phyloP scores from a whole-genome alignment of 2,888 invertebrate genomes.

The Sussaba pulchella region DNA sequence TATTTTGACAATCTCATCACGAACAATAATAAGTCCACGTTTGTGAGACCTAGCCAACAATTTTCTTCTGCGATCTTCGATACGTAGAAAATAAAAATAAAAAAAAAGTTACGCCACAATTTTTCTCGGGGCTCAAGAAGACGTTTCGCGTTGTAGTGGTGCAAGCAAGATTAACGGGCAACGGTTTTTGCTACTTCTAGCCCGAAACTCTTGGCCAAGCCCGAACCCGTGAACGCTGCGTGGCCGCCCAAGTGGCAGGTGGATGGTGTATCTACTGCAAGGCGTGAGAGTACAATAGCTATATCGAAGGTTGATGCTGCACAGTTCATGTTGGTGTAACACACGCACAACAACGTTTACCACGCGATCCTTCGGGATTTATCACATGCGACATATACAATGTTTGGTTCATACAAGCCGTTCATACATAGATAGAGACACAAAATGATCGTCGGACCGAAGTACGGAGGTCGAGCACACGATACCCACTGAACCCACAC shows the following conservation, averaged over 20 bases:
- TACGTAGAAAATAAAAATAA: neutral
- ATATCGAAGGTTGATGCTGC: constrained; percentile 10
- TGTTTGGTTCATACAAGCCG: constrained; percentile 45
- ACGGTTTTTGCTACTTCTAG: neutral
- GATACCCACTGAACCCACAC: constrained; percentile 20
- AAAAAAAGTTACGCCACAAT: neutral
- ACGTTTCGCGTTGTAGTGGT: neutral
- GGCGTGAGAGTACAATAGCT: constrained; percentile 28
- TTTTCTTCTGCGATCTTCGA: neutral
- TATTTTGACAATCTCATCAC: too few relatives aligned
- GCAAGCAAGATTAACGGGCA: constrained; percentile 23
- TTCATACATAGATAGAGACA: constrained; percentile 4
- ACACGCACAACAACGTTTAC: constrained; percentile 48
- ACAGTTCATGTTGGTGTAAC: constrained; percentile 4
- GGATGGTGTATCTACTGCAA: constrained; percentile 35
- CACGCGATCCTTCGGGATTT: constrained; percentile 53
- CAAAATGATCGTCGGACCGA: constrained; percentile 11
- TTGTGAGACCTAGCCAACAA: neutral
- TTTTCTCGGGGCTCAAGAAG: neutral
- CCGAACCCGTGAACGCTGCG: constrained; percentile 9
- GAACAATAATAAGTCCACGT: too few relatives aligned
- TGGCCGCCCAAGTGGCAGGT: constrained; percentile 30
- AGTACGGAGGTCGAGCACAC: neutral
- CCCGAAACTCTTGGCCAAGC: constrained; percentile 7
- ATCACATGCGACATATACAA: constrained; percentile 17